Evolutionary conservation across 2,113 vertebrate species (phyloP).

Genomic region (Hydrochoerus hydrochaeris): DNA sequence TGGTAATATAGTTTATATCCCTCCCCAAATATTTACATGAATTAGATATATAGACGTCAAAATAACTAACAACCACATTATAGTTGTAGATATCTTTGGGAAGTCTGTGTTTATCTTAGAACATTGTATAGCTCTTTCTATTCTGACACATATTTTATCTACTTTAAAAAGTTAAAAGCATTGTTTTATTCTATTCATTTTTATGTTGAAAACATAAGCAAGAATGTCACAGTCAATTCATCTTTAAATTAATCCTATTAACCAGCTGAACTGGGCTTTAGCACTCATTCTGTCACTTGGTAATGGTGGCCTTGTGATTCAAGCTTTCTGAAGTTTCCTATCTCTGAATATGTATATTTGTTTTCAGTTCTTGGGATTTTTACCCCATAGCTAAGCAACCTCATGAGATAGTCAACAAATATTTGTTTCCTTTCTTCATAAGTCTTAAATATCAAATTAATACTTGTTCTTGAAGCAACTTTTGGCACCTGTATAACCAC

Average conservation of each 20-base stretch:
- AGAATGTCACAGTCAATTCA: neutral
- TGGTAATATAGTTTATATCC: neutral
- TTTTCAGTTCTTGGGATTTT: neutral
- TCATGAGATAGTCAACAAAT: neutral
- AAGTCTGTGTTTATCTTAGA: neutral
- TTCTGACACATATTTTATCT: neutral
- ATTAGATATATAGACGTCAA: neutral
- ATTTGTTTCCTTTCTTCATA: neutral
- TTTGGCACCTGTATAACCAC: neutral
- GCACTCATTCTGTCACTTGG: neutral
- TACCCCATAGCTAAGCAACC: accelerated
- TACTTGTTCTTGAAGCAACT: neutral
- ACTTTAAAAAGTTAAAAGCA: neutral
- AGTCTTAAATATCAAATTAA: neutral
- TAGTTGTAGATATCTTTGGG: too few relatives aligned
- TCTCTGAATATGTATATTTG: neutral
- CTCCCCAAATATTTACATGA: neutral
- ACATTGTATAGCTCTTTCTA: neutral
- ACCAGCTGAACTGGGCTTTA: accelerated
- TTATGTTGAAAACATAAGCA: neutral
- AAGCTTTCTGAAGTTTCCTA: neutral
- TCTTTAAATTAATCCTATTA: neutral
- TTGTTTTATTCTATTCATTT: neutral
- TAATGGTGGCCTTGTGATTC: too few relatives aligned
- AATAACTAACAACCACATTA: neutral